Percentiles rank a stretch among this genome's conserved stretches.
phyloP scores from a whole-genome alignment of 2,797 vertebrate genomes.

The Cirrhinus molitorella region DNA sequence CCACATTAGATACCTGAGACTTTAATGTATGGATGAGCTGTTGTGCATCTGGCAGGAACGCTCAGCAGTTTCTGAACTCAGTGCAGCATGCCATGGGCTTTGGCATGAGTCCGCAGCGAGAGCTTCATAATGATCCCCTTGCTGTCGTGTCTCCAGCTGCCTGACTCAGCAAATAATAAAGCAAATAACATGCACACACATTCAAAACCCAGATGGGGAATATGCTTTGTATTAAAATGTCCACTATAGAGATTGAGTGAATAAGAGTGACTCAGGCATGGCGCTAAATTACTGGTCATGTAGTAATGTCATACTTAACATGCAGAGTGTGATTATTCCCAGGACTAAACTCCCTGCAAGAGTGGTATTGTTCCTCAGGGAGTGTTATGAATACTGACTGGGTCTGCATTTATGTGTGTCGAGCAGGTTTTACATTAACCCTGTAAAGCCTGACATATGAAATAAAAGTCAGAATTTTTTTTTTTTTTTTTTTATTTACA shows the following conservation, averaged over 20 bases:
- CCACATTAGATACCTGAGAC: constrained; percentile 17
- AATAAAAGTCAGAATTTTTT: not conserved
- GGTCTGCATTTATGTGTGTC: constrained; percentile 39
- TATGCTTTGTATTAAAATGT: constrained; percentile 19
- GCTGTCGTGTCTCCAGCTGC: constrained; percentile 39
- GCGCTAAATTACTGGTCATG: not conserved
- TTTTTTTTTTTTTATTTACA: not conserved
- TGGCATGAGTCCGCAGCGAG: constrained; percentile 34
- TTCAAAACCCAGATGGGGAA: constrained; percentile 17
- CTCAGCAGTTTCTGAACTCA: constrained; percentile 46
- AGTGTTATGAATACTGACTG: constrained; percentile 37
- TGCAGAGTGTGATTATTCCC: constrained; percentile 25
- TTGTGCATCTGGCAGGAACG: constrained; percentile 27
- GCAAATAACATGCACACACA: constrained; percentile 39
- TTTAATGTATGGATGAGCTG: constrained; percentile 19
- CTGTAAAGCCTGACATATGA: not conserved
- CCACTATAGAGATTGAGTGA: not conserved
- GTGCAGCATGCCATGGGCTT: constrained; percentile 35
- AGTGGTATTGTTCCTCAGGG: constrained; percentile 49
- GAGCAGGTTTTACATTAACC: not conserved
- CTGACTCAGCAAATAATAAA: constrained; percentile 51
- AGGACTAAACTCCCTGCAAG: constrained; percentile 45
- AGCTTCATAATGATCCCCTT: constrained; percentile 50
- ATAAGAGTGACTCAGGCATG: not conserved
- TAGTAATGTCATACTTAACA: constrained; percentile 40